A percentile compares a stretch with the other conserved stretches of the same genome.
phyloP scores from a whole-genome alignment of 2,888 invertebrate genomes.

The Metopia argyrocephala region DNA sequence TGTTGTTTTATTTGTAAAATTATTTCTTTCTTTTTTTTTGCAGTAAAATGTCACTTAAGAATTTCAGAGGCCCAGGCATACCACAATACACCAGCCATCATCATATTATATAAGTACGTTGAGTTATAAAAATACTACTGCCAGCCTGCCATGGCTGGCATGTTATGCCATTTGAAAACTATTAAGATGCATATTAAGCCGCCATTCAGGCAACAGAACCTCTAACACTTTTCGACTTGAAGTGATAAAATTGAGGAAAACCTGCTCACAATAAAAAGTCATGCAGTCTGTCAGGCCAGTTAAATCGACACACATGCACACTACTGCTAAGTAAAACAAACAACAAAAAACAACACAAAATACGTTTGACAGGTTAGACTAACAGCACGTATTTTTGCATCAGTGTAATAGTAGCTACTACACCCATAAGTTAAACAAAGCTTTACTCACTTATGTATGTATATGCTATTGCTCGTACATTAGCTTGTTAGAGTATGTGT shows the following conservation, averaged over 20 bases:
- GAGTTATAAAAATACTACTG: constrained; percentile 15
- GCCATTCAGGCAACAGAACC: constrained; percentile 51
- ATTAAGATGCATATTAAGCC: constrained; percentile 65
- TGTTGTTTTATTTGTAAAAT: constrained; percentile 43
- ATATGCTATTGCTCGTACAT: background rate
- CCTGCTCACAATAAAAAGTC: constrained; percentile 59
- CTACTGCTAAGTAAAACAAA: constrained; percentile 25
- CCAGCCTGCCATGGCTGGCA: constrained; percentile 30
- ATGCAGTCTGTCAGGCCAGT: constrained; percentile 29
- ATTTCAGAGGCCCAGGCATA: constrained; percentile 54
- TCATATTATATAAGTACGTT: constrained; percentile 12
- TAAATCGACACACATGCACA: constrained; percentile 42
- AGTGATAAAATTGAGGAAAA: background rate
- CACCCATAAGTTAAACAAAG: background rate
- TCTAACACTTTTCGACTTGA: constrained; percentile 11
- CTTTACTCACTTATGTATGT: background rate
- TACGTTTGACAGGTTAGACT: constrained; percentile 54
- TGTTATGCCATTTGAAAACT: constrained; percentile 58
- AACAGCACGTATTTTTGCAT: constrained; percentile 52
- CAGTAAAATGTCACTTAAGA: constrained; percentile 58
- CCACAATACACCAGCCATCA: constrained; percentile 2
- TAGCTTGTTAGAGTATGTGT: too few relatives aligned
- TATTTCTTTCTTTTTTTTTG: too few relatives aligned
- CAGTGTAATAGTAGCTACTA: constrained; percentile 39
- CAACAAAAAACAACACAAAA: background rate